Base-by-base conservation (phyloP, 2,888 invertebrate genomes). In the Sinohyriopsis cumingii region DNA sequence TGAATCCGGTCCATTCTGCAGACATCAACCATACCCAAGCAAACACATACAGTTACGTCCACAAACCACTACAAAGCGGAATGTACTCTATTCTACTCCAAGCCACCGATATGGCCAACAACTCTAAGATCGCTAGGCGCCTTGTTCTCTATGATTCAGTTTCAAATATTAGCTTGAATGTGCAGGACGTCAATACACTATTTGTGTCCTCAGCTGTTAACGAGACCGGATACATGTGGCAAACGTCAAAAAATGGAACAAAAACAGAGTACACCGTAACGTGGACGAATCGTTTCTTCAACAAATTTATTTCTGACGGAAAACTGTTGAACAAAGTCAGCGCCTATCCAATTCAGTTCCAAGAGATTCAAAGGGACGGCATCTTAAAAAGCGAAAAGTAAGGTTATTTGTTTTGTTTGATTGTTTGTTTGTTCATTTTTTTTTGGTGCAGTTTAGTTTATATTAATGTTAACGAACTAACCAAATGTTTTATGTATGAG, bases 201-300 rank as follows among this genome's bases (percentile, higher is more conserved):
- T 62, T 68, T 55, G 71, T 78, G 1, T 25, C 65, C 22, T 69
- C 74, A 7, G 78, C 83, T 4, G 68, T 68, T 33, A 20, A 53
- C 15, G 76, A 76, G 18, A 74, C 75, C 5, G 72, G 78, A 20
- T 76, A 67, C 66, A 67, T 59, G 59, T 81, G 78, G 78, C 79
- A 79, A 25, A 74, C 69, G 15, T 55, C 71, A 45, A 45, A 45
- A 45, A 45, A 45, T 45, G 45, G 45, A 45, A 45, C 45, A 45
- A 45, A 72, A 9, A 70, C 59, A 1, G 59, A 57, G 3, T 61
- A 76, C 15, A 45, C 64, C 0, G 63, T 81, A 5, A 60, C 64
- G 22, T 83, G 83, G 83, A 57, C 56, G 0, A 68, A 75, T 2
- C 81, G 80, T 69, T 83, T 83, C 59, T 57, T 64, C 7, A 82